These are phyloP conservation scores for Spondyliosoma cantharus DNA, from an alignment of 2,797 vertebrate species.

Conservation along the genomic window DNA sequence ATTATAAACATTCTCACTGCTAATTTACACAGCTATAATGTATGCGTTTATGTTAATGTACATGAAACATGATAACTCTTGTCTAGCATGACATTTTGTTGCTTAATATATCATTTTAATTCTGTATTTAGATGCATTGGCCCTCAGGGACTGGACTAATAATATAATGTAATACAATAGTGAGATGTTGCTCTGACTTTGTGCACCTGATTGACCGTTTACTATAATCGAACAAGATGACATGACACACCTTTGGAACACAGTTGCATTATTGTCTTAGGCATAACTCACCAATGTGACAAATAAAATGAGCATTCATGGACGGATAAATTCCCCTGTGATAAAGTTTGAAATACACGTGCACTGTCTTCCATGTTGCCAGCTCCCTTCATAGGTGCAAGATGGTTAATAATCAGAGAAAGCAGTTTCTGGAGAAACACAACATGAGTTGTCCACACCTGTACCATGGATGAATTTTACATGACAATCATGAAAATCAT, in stretches of 20 bases:
- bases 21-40: background rate
- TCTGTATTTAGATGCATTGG: background rate
- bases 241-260: background rate
- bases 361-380: background rate
- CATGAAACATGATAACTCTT: conserved; percentile 18
- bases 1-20: conserved; percentile 22
- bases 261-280: background rate
- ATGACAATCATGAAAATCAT: background rate
- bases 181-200: background rate
- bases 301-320: background rate
- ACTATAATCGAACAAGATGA: background rate
- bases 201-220: background rate
- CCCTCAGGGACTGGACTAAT: background rate
- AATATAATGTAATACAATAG: conserved; percentile 1
- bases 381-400: background rate
- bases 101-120: conserved; percentile 8
- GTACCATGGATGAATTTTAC: background rate
- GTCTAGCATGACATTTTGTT: background rate
- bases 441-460: background rate
- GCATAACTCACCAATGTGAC: background rate
- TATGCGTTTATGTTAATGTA: conserved; percentile 1
- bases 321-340: background rate
- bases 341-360: background rate
- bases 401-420: background rate
- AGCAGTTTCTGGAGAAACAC: background rate